phyloP scores from a whole-genome alignment of 2,888 invertebrate species.

The Neoitamus cyanurus region DNA sequence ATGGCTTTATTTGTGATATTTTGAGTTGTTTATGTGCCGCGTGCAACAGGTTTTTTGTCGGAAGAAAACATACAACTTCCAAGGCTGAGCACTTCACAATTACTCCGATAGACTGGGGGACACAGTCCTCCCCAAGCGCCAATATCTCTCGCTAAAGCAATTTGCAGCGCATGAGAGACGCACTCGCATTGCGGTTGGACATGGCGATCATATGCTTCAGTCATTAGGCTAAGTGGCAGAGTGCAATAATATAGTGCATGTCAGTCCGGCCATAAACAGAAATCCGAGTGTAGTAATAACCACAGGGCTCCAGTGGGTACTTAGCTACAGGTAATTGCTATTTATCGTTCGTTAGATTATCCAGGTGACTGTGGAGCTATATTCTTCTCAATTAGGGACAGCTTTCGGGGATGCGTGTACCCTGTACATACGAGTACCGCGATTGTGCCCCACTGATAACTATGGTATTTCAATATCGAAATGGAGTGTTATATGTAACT shows the following conservation, averaged over 20 bases:
- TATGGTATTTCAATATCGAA: neutral
- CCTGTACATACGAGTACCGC: neutral
- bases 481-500: neutral
- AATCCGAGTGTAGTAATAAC: neutral
- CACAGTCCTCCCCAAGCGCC: neutral
- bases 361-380: neutral
- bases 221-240: neutral
- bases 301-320: neutral
- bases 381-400: conserved; percentile 1
- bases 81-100: neutral
- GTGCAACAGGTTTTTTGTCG: neutral
- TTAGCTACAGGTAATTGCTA: conserved; percentile 23
- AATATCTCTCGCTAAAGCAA: neutral
- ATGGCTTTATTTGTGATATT: neutral
- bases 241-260: neutral
- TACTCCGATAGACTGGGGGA: neutral
- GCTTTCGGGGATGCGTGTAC: neutral
- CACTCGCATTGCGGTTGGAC: neutral
- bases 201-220: neutral
- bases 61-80: neutral
- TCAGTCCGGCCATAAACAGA: neutral
- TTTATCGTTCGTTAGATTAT: conserved; percentile 26
- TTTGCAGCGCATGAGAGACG: neutral
- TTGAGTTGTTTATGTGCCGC: neutral
- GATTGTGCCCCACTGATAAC: neutral